Percentiles rank a stretch among this genome's conserved stretches.
Conservation (phyloP, 2,797 vertebrate genomes). For the Eulemur mongoz region DNA sequence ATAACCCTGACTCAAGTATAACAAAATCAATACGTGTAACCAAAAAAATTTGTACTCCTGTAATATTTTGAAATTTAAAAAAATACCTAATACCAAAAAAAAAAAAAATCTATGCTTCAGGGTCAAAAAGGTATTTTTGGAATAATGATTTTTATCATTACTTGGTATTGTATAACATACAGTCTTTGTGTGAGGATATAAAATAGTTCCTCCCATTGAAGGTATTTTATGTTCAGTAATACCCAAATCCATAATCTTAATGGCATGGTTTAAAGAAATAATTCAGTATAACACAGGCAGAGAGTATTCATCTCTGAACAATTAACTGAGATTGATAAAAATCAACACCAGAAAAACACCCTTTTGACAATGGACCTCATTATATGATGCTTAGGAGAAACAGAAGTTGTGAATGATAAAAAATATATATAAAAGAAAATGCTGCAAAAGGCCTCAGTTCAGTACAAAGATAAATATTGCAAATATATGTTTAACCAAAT, state of each 20-base stretch:
- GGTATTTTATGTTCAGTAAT: conserved; percentile 35
- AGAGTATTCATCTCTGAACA: conserved; percentile 27
- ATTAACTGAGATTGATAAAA: conserved; percentile 55
- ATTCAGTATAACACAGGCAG: not conserved
- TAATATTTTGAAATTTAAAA: not conserved
- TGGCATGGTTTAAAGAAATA: conserved; percentile 52
- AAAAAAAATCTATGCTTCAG: conserved; percentile 10
- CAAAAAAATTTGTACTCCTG: not conserved
- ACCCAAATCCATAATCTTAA: conserved; percentile 48
- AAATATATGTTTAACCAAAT: conserved; percentile 11
- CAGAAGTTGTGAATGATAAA: conserved; percentile 7
- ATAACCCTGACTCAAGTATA: not conserved
- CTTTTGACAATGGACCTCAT: not conserved
- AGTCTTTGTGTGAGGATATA: conserved; percentile 48
- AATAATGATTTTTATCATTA: conserved; percentile 55
- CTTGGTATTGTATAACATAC: conserved; percentile 19
- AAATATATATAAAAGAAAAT: not conserved
- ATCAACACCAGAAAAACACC: conserved; percentile 30
- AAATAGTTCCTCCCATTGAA: conserved; percentile 53
- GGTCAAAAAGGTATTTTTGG: conserved; percentile 35
- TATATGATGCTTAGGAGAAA: not conserved
- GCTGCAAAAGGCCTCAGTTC: not conserved
- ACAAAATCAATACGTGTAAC: not conserved
- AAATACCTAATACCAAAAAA: not conserved
- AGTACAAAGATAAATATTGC: conserved; percentile 30